These are phyloP conservation scores for Galbula dea DNA, from an alignment of 2,113 vertebrate genomes.

Conservation along the genomic window DNA sequence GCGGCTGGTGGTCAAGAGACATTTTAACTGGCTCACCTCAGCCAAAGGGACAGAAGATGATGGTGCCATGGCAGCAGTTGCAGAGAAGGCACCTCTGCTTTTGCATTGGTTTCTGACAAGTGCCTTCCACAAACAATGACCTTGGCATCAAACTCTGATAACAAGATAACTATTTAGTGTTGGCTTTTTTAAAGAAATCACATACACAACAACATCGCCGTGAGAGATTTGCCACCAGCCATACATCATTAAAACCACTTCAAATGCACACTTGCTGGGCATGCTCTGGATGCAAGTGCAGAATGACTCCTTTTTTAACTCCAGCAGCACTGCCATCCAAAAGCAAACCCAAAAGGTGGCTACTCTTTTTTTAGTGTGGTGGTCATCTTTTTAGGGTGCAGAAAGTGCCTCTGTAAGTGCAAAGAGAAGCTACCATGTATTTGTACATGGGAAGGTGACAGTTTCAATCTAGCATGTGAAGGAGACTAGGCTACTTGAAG, in stretches of 20 bases:
- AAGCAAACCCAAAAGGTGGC: neutral
- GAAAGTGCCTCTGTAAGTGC: neutral
- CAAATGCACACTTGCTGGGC: neutral
- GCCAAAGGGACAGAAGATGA: neutral
- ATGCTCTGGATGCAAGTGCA: neutral
- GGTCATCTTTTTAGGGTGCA: neutral
- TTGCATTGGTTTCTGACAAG: neutral
- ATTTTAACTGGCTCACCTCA: neutral
- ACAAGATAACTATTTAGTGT: neutral
- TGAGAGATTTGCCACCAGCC: neutral
- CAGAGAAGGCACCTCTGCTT: neutral
- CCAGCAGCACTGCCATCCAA: accelerated
- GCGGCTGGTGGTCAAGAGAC: neutral
- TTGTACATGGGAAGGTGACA: neutral
- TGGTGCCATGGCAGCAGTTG: accelerated
- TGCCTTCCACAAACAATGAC: neutral
- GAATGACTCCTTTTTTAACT: neutral
- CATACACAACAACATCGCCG: accelerated
- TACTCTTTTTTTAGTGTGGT: neutral
- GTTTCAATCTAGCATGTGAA: neutral
- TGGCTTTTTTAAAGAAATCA: neutral
- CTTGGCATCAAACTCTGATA: neutral
- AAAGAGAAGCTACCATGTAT: neutral
- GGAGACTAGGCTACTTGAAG: neutral
- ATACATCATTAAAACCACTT: neutral